These are phyloP conservation scores for Vanessa cardui DNA, from an alignment of 2,888 invertebrate genomes.

Conservation along the genomic window DNA sequence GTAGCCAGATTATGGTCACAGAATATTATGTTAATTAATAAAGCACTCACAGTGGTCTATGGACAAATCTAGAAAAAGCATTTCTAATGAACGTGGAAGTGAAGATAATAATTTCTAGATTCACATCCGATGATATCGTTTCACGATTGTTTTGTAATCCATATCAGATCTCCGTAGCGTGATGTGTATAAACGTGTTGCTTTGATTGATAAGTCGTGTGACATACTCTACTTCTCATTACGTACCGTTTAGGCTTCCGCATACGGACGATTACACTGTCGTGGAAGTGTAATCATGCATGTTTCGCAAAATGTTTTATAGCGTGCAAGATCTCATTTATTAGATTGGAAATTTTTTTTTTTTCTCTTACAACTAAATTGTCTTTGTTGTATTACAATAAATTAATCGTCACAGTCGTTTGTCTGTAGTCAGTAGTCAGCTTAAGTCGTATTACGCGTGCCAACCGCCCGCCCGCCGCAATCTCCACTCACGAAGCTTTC, in stretches of 20 bases:
- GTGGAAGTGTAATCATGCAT: not conserved
- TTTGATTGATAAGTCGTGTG: constrained; percentile 70
- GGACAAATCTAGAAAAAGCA: constrained; percentile 47
- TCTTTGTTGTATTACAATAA: not conserved
- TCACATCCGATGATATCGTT: constrained; percentile 33
- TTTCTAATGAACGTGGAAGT: constrained; percentile 42
- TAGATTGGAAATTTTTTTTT: not conserved
- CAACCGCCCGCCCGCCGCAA: constrained; percentile 47
- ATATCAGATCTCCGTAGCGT: constrained; percentile 44
- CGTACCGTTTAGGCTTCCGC: constrained; percentile 35
- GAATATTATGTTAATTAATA: constrained; percentile 63
- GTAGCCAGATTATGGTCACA: constrained; percentile 58
- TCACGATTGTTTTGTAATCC: constrained; percentile 45
- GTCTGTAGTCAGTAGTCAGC: constrained; percentile 24
- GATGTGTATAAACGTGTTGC: constrained; percentile 48
- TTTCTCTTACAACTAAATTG: not conserved
- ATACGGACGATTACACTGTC: constrained; percentile 24
- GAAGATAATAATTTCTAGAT: constrained; percentile 25
- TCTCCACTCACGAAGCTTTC: constrained; percentile 62
- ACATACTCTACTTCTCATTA: constrained; percentile 66
- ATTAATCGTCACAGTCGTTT: not conserved
- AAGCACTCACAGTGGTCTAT: constrained; percentile 20
- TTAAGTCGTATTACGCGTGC: constrained; percentile 32
- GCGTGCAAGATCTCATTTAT: constrained; percentile 1
- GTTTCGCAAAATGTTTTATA: constrained; percentile 45